Percentiles rank a stretch among this genome's conserved stretches.
Evolutionary conservation across 2,113 vertebrate genomes (phyloP).

Genomic region (Mesitornis unicolor): DNA sequence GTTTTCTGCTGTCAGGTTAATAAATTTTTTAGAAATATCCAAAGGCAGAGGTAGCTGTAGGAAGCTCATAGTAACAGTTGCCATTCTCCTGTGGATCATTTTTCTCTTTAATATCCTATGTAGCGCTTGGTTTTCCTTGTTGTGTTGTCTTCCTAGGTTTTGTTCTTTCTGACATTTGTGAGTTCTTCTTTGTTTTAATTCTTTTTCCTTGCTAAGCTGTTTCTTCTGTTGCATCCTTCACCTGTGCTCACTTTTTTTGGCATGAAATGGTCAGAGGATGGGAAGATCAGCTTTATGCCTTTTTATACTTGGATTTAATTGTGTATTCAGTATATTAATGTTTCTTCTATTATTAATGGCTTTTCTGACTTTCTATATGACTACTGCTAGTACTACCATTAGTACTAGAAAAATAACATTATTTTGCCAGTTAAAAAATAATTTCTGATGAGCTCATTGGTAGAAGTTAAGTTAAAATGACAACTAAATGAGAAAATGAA

Average conservation of each 20-base stretch:
- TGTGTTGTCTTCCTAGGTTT: slow-evolving; percentile 19
- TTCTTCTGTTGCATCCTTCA: neutral
- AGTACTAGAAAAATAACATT: neutral
- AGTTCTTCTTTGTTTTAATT: slow-evolving; percentile 26
- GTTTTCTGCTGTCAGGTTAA: slow-evolving; percentile 84
- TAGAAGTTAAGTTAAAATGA: neutral
- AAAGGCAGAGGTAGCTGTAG: slow-evolving; percentile 80
- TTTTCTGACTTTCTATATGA: neutral
- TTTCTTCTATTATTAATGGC: neutral
- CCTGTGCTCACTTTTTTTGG: neutral
- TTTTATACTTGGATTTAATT: neutral
- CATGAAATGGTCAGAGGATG: neutral
- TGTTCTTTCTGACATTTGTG: slow-evolving; percentile 8
- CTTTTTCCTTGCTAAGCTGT: neutral
- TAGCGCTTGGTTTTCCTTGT: slow-evolving; percentile 43
- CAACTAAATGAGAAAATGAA: neutral
- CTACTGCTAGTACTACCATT: neutral
- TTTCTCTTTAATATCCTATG: slow-evolving; percentile 73
- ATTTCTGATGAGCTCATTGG: neutral
- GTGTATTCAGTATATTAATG: neutral
- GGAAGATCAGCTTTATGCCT: neutral
- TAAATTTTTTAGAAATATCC: slow-evolving; percentile 86
- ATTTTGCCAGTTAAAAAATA: neutral
- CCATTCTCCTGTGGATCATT: slow-evolving; percentile 76
- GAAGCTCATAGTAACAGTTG: slow-evolving; percentile 76